These are phyloP conservation scores for Astreopora myriophthalma DNA, from an alignment of 64 coral and sea anemone genomes.

Conservation along the genomic window DNA sequence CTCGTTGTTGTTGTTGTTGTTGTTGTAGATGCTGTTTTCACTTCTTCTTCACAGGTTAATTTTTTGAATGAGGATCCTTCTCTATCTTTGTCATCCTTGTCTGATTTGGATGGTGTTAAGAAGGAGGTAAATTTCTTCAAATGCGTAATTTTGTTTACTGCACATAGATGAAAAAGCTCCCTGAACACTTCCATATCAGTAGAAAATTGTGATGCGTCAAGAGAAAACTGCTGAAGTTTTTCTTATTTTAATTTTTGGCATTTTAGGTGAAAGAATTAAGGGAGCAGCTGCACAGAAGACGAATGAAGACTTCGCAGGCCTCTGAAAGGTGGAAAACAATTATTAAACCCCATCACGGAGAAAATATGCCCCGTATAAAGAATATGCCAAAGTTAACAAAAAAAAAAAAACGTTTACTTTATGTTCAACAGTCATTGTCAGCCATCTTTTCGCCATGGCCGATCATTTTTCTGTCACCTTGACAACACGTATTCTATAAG, in stretches of 20 bases:
- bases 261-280: conserved; percentile 78
- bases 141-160: too few species aligned
- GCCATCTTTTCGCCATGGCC: too few species aligned
- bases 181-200: too few species aligned
- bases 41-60: not conserved
- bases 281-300: conserved; percentile 80
- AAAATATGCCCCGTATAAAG: not conserved
- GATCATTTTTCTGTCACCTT: too few species aligned
- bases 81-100: conserved; percentile 35
- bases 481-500: too few species aligned
- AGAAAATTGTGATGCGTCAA: too few species aligned
- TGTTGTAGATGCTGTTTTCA: not conserved
- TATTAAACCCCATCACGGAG: not conserved
- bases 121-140: conserved; percentile 62
- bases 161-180: too few species aligned
- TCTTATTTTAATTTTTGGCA: not conserved
- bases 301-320: conserved; percentile 92
- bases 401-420: too few species aligned
- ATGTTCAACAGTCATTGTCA: too few species aligned
- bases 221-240: too few species aligned
- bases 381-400: too few species aligned
- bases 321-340: conserved; percentile 73
- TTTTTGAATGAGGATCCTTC: conserved; percentile 33
- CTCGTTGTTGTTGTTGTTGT: not conserved
- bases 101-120: conserved; percentile 79